These are phyloP conservation scores for Eucera pruinosa DNA, from an alignment of 2,888 invertebrate genomes.

Conservation along the genomic window DNA sequence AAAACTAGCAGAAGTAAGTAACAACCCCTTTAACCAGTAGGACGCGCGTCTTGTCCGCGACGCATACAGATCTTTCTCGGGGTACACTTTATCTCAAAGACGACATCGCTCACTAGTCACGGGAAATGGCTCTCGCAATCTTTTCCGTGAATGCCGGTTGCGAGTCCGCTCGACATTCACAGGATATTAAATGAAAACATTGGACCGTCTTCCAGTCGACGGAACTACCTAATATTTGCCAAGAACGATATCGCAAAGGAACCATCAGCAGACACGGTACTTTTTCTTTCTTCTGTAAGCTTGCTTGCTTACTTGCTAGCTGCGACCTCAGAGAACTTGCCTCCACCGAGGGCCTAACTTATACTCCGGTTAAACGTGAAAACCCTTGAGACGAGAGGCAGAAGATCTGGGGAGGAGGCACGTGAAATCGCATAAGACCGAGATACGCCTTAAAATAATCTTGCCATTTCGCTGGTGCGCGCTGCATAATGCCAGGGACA, in stretches of 20 bases:
- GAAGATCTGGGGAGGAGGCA: slow-evolving; percentile 29
- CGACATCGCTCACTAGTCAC: slow-evolving; percentile 81
- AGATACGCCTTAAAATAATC: slow-evolving; percentile 71
- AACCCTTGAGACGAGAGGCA: slow-evolving; percentile 24
- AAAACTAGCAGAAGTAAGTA: slow-evolving; percentile 38
- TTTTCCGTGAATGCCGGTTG: slow-evolving; percentile 78
- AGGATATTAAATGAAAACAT: slow-evolving; percentile 84
- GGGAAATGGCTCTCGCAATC: slow-evolving; percentile 83
- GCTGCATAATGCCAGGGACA: slow-evolving; percentile 45
- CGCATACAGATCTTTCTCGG: slow-evolving; percentile 60
- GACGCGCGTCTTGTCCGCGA: slow-evolving; percentile 56
- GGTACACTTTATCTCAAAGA: slow-evolving; percentile 80
- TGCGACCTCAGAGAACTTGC: slow-evolving; percentile 11
- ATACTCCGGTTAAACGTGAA: slow-evolving; percentile 42
- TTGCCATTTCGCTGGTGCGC: slow-evolving; percentile 67
- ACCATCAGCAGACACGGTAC: slow-evolving; percentile 75
- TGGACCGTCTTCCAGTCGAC: slow-evolving; percentile 68
- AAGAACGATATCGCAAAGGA: slow-evolving; percentile 82
- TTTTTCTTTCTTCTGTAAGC: slow-evolving; percentile 42
- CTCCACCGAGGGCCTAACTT: slow-evolving; percentile 42
- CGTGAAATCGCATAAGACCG: slow-evolving; percentile 60
- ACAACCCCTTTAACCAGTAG: slow-evolving; percentile 54
- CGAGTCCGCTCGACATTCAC: slow-evolving; percentile 76
- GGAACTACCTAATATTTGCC: slow-evolving; percentile 81
- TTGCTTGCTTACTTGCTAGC: slow-evolving; percentile 19